phyloP scores from a whole-genome alignment of 2,797 vertebrate species.

The Gallinago solitaria region DNA sequence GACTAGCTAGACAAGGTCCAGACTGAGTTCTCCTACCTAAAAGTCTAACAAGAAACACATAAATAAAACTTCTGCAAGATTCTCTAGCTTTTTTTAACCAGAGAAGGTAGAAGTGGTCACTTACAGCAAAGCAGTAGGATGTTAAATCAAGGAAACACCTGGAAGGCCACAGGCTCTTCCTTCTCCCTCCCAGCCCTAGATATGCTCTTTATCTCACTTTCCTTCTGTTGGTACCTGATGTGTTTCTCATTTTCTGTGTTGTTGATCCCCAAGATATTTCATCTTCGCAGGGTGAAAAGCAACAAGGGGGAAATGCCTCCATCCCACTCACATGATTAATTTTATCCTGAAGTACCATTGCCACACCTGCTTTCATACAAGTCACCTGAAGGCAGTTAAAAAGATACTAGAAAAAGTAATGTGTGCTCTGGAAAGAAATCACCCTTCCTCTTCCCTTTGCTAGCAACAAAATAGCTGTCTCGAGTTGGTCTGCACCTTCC shows the following conservation, averaged over 20 bases:
- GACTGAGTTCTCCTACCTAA: background rate
- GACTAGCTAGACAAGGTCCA: background rate
- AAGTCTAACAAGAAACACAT: background rate
- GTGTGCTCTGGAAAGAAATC: background rate
- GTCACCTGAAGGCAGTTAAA: background rate
- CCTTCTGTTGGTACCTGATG: background rate
- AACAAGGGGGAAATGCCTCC: background rate
- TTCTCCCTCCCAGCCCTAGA: background rate
- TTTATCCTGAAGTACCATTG: background rate
- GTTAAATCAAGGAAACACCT: background rate
- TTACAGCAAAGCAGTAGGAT: background rate
- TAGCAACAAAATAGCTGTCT: background rate
- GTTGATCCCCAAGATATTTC: background rate
- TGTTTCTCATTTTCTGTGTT: rapidly evolving
- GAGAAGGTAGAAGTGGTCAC: background rate
- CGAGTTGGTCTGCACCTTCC: rapidly evolving
- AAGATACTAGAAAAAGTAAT: background rate
- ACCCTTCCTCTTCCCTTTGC: background rate
- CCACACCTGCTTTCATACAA: background rate
- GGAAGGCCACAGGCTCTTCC: rapidly evolving
- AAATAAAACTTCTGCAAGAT: background rate
- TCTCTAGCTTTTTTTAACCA: background rate
- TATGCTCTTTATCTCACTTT: background rate
- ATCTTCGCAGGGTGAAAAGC: background rate
- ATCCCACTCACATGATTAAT: background rate